Conservation (phyloP, 1,140 invertebrate genomes). For the Apocrypta bakeri region DNA sequence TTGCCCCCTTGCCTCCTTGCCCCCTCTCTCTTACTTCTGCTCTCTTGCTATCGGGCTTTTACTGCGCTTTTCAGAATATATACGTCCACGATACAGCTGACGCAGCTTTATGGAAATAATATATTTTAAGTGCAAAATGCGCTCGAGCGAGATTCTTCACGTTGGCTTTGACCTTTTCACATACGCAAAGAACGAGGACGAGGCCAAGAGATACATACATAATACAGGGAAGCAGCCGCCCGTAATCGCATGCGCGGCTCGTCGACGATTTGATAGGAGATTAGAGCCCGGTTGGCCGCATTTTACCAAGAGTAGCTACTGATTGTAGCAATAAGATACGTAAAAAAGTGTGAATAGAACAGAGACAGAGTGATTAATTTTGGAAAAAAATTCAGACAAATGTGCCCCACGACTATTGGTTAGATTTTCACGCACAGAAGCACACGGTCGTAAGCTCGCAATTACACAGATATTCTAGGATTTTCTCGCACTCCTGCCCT, state of each 20-base stretch:
- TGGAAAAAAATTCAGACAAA: neutral
- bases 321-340: conserved; percentile 5
- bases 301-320: no score
- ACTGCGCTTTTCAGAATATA: conserved; percentile 15
- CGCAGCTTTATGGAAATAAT: conserved; percentile 52
- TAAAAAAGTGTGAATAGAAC: neutral
- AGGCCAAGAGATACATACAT: neutral
- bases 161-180: neutral
- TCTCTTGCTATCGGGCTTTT: conserved; percentile 14
- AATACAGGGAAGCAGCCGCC: neutral
- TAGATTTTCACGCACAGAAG: neutral
- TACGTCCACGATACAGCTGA: conserved; percentile 21
- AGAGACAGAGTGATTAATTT: conserved; percentile 4
- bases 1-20: no score
- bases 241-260: neutral
- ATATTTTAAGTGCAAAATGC: conserved; percentile 1
- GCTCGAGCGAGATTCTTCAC: neutral
- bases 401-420: no score
- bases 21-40: neutral
- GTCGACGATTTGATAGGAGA: neutral
- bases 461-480: no score
- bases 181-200: neutral
- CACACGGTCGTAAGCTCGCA: neutral
- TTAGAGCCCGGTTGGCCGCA: no score
- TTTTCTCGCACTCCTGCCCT: conserved; percentile 43